Evolutionary conservation across 2,113 vertebrate species (phyloP), one percentile per base, ranked within the genome.

Genomic region (Amphilophus citrinellus): DNA sequence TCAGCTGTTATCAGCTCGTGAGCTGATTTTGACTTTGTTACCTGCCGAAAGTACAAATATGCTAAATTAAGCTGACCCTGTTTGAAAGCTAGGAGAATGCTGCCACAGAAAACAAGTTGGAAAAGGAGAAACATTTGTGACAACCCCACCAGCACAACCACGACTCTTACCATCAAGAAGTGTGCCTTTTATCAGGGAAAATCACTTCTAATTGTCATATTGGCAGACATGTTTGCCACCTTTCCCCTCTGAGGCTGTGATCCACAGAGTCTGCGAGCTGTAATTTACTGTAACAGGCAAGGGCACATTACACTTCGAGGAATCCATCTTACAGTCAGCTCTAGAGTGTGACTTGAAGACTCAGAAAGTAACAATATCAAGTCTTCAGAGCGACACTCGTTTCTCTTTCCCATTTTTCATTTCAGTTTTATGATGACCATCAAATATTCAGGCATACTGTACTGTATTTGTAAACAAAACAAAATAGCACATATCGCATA

Each of bases 231-330:
- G 75, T 47, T 37, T 61, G 50, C 57, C 82, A 82, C 77, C 27
- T 84, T 73, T 81, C 71, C 65, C 84, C 77, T 80, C 24, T 2
- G 24, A 79, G 61, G 58, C 80, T 84, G 88, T 73, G 76, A 87
- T 83, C 37, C 73, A 83, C 50, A 17, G 53, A 77, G 79, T 39
- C 63, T 73, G 56, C 3, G 80, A 87, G 80, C 87, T 84, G 83
- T 65, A 82, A 87, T 63, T 90, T 68, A 81, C 79, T 83, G 62
- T 61, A 79, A 86, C 87, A 89, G 66, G 59, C 66, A 50, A 75
- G 82, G 62, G 77, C 57, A 87, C 84, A 84, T 84, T 47, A 84
- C 86, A 88, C 73, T 62, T 76, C 47, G 39, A 53, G 83, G 68
- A 22, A 77, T 35, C 22, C 73, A 24, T 39, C 61, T 59, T 53